Evolutionary conservation across 2,113 vertebrate genomes (phyloP).

Genomic region (Odocoileus virginianus): DNA sequence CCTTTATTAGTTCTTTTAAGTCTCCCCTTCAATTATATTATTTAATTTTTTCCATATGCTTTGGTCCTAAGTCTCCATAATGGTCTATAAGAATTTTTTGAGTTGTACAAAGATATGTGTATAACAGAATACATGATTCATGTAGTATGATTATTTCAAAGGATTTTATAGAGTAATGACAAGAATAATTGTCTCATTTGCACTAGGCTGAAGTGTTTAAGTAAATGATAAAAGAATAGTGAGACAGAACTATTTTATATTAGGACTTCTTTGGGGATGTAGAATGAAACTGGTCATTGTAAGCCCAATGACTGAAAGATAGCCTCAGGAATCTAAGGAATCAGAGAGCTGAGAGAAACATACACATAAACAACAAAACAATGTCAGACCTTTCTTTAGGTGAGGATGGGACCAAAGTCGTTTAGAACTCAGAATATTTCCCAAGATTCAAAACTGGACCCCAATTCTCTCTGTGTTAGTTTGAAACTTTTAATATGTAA

Average conservation of each 20-base stretch:
- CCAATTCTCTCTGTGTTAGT: neutral
- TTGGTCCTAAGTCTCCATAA: neutral
- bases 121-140: neutral
- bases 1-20: neutral
- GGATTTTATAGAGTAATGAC: neutral
- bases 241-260: neutral
- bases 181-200: neutral
- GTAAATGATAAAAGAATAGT: neutral
- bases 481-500: neutral
- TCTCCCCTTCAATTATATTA: neutral
- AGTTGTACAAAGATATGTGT: neutral
- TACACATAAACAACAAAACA: neutral
- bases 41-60: neutral
- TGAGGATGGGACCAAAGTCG: accelerated
- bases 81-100: neutral
- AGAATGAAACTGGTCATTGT: neutral
- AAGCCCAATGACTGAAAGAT: neutral
- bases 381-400: neutral
- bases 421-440: neutral
- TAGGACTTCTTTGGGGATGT: neutral
- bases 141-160: neutral
- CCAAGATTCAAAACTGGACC: neutral
- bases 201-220: neutral
- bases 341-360: neutral
- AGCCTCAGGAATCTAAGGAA: neutral